These are phyloP conservation scores for Tiliqua scincoides DNA, from an alignment of 2,113 vertebrate species.

Conservation along the genomic window DNA sequence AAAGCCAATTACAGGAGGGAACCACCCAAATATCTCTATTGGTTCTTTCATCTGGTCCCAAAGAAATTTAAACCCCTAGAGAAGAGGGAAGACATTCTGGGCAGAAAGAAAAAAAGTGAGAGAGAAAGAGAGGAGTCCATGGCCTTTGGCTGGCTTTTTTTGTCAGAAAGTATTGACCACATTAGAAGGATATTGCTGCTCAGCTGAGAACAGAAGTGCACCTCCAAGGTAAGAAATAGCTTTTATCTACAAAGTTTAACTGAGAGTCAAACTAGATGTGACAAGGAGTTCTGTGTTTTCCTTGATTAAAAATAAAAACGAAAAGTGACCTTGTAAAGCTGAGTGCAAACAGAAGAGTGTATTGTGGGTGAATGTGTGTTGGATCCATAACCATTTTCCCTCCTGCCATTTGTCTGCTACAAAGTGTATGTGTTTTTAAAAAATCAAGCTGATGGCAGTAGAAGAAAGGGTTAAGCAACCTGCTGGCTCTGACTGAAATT, in stretches of 20 bases:
- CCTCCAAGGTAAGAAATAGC: slow-evolving; percentile 36
- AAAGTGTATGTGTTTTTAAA: too few species aligned
- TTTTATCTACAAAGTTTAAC: slow-evolving; percentile 17
- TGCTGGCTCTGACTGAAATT: too few species aligned
- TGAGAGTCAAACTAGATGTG: not conserved
- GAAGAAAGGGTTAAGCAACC: not conserved
- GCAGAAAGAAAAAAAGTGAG: not conserved
- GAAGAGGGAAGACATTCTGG: slow-evolving; percentile 13
- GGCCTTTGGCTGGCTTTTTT: not conserved
- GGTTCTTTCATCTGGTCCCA: slow-evolving; percentile 64
- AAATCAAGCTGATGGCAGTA: not conserved
- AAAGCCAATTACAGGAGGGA: slow-evolving; percentile 41
- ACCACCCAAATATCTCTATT: slow-evolving; percentile 75
- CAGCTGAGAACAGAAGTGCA: not conserved
- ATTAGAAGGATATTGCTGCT: slow-evolving; percentile 2
- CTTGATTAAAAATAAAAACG: not conserved
- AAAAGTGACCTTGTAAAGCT: not conserved
- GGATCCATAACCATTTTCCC: too few species aligned
- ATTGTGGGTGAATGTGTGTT: not conserved
- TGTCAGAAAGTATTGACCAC: not conserved
- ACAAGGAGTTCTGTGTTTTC: too few species aligned
- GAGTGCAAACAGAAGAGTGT: not conserved
- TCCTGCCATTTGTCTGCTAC: too few species aligned
- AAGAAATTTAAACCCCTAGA: slow-evolving; percentile 68
- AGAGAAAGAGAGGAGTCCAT: not conserved